phyloP scores from a whole-genome alignment of 2,113 vertebrate species.

The Climacteris rufus region DNA sequence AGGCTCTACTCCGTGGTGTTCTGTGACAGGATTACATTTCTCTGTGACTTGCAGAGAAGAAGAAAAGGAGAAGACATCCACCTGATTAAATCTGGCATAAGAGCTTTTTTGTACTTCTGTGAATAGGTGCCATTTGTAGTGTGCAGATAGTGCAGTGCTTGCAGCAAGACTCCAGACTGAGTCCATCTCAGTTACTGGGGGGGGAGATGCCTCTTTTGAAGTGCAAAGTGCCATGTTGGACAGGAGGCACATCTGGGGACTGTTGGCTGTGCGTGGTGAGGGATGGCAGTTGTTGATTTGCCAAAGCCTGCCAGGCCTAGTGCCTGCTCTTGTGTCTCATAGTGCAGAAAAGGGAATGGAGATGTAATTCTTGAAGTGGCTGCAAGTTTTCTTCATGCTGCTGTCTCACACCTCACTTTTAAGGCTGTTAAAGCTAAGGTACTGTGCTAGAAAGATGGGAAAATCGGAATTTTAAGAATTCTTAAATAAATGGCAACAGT shows the following conservation, averaged over 20 bases:
- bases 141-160: neutral
- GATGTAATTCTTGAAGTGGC: neutral
- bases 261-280: neutral
- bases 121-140: neutral
- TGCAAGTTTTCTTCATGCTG: neutral
- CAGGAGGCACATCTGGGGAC: neutral
- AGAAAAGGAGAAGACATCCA: neutral
- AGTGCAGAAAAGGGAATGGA: neutral
- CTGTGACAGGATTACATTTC: neutral
- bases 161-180: neutral
- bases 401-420: neutral
- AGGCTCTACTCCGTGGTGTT: neutral
- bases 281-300: accelerated
- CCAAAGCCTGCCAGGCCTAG: neutral
- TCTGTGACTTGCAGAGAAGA: neutral
- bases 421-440: neutral
- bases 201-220: neutral
- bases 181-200: neutral
- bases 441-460: neutral
- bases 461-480: neutral
- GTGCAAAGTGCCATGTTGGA: accelerated
- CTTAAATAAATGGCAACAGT: neutral
- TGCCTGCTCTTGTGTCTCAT: neutral
- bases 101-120: neutral
- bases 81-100: neutral